Evolutionary conservation across 92 coral and sea anemone genomes (phyloP), one percentile per base, ranked within the genome.

Genomic region (Blastomussa wellsi): DNA sequence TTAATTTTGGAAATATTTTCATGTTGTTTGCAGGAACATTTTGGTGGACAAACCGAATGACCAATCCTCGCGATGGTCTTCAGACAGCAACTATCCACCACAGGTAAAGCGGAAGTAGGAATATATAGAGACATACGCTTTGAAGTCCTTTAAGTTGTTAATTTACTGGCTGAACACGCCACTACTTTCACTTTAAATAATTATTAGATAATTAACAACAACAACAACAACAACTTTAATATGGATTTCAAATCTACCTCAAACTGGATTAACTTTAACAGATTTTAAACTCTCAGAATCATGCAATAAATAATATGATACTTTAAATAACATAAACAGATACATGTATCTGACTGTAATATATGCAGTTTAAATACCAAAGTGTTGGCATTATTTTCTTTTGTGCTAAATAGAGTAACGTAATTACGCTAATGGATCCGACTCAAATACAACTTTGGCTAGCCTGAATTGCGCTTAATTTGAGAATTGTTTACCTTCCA

Each of bases 11-110:
- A 84, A 52, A 49, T 68, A 39, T 84, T 62, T 66, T 76, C 29
- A 22, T 69, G 69, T 79, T 60, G 86, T 91, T 65, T 84, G 7
- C 82, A 94, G 98, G 65, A 95, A 95, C 37, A 92, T 95, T 89
- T 74, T 92, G 86, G 93, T 86, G 60, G 96, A 95, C 80, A 95
- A 95, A 82, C 98, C 98, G 2, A 93, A 94, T 77, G 98, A 95
- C 49, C 98, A 95, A 87, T 92, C 95, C 3, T 95, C 98, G 20
- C 86, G 98, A 79, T 95, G 98, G 98, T 94, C 98, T 2, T 95
- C 98, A n/a, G 98, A 94, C 60, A 94, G 94, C 67, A 91, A 95
- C 55, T 88, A 87, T 77, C 98, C 98, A 0, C 94, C 98, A 3
- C 98, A 95, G 98, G 98, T 94, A 85, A n/a, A 17, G 35, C 20